phyloP scores from a whole-genome alignment of 2,888 invertebrate genomes.

The Clivina fossor region DNA sequence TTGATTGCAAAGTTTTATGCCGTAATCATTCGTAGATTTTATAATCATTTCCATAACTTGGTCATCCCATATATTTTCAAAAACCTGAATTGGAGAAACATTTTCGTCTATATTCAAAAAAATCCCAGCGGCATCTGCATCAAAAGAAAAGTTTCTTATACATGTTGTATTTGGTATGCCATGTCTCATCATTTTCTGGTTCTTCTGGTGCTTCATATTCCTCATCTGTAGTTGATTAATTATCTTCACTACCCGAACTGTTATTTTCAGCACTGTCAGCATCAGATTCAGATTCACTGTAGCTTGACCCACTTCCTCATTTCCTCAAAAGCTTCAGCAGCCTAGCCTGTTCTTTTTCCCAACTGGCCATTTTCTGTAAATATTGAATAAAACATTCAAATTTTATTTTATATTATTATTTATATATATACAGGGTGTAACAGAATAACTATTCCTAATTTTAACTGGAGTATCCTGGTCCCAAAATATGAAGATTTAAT shows the following conservation, averaged over 20 bases:
- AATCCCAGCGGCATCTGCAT: slow-evolving; percentile 17
- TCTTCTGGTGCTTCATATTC: slow-evolving; percentile 37
- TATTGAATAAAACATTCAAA: slow-evolving; percentile 33
- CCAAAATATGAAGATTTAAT: no score
- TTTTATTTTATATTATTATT: not conserved
- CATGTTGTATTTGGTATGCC: slow-evolving; percentile 36
- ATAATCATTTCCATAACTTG: slow-evolving; percentile 23
- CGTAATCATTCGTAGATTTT: slow-evolving; percentile 17
- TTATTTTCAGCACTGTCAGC: slow-evolving; percentile 38
- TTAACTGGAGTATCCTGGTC: no score
- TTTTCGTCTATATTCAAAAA: slow-evolving; percentile 12
- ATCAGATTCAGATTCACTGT: slow-evolving; percentile 38
- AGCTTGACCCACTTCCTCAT: no score
- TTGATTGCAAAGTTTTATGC: slow-evolving; percentile 21
- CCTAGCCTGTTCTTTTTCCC: slow-evolving; percentile 35
- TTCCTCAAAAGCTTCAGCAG: no score
- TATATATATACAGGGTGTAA: not conserved
- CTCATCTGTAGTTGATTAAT: slow-evolving; percentile 38
- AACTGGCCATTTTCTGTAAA: slow-evolving; percentile 38
- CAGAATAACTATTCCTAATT: no score
- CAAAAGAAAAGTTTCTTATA: slow-evolving; percentile 33
- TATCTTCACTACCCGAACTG: slow-evolving; percentile 38
- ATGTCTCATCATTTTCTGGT: slow-evolving; percentile 37
- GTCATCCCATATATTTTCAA: slow-evolving; percentile 26
- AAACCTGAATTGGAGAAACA: slow-evolving; percentile 24